These are phyloP conservation scores for Rhopalosiphum maidis DNA, from an alignment of 1,140 invertebrate species.

Conservation along the genomic window DNA sequence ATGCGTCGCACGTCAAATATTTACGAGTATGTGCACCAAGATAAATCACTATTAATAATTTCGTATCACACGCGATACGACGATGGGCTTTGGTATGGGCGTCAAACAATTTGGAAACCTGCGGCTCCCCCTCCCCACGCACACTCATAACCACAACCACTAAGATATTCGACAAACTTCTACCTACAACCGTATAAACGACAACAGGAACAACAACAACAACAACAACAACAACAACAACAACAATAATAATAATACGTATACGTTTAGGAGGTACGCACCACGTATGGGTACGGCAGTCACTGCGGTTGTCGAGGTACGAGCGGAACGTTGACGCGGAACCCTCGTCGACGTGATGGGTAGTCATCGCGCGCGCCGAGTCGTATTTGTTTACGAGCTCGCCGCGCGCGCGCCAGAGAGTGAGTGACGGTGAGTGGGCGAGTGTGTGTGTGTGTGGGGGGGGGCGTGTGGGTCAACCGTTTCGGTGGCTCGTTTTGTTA, in stretches of 20 bases:
- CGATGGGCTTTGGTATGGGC: too few species aligned
- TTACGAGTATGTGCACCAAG: neutral
- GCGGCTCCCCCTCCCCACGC: too few species aligned
- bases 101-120: neutral
- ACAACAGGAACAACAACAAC: neutral
- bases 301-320: neutral
- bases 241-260: too few species aligned
- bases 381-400: conserved; percentile 9
- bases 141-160: too few species aligned
- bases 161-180: neutral
- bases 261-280: too few species aligned
- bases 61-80: neutral
- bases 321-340: neutral
- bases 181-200: neutral
- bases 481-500: neutral
- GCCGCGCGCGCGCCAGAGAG: too few species aligned
- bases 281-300: neutral
- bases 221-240: too few species aligned
- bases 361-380: neutral
- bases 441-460: neutral
- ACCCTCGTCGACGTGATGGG: neutral
- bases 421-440: too few species aligned
- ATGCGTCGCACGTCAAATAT: neutral
- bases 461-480: neutral
- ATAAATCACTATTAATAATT: neutral